Percentiles rank a stretch among this genome's conserved stretches.
Conservation (phyloP, 1,140 invertebrate species). For the Eupeodes corollae region DNA sequence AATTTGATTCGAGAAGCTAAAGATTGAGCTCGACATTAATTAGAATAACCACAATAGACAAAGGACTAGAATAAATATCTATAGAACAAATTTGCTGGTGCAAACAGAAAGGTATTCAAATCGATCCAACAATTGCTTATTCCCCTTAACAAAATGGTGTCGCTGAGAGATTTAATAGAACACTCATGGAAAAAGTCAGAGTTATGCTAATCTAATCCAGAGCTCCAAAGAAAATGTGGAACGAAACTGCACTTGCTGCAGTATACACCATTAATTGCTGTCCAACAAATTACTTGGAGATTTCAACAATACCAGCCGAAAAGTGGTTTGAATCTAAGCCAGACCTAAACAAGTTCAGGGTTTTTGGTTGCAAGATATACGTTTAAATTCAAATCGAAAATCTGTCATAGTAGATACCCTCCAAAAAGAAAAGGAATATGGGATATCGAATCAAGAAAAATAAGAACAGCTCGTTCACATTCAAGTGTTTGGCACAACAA, state of each 20-base stretch:
- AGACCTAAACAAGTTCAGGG: conserved; percentile 15
- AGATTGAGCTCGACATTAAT: no score
- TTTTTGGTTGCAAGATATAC: conserved; percentile 20
- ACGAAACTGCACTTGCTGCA: conserved; percentile 17
- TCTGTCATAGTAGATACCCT: conserved; percentile 11
- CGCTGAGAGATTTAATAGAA: conserved; percentile 20
- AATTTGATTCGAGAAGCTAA: no score
- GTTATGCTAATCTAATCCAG: conserved; percentile 9
- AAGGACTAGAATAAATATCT: conserved; percentile 21
- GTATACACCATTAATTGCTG: conserved; percentile 21
- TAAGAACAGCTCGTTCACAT: conserved; percentile 11
- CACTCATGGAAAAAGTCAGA: conserved; percentile 19
- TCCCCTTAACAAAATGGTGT: conserved; percentile 27
- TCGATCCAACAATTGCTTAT: conserved; percentile 17
- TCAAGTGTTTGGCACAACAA: no score
- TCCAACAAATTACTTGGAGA: conserved; percentile 4
- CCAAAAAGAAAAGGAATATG: conserved; percentile 20
- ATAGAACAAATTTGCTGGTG: not conserved
- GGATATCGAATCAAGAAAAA: conserved; percentile 14
- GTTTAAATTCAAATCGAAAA: conserved; percentile 9
- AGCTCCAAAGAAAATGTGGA: conserved; percentile 19
- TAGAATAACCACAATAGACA: conserved; percentile 21
- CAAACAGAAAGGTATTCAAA: conserved; percentile 9
- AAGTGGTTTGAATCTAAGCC: conserved; percentile 22
- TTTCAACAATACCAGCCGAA: conserved; percentile 18